A percentile compares a stretch with the other conserved stretches of the same genome.
Conservation (phyloP, 2,888 invertebrate species). For the Diloba caeruleocephala region DNA sequence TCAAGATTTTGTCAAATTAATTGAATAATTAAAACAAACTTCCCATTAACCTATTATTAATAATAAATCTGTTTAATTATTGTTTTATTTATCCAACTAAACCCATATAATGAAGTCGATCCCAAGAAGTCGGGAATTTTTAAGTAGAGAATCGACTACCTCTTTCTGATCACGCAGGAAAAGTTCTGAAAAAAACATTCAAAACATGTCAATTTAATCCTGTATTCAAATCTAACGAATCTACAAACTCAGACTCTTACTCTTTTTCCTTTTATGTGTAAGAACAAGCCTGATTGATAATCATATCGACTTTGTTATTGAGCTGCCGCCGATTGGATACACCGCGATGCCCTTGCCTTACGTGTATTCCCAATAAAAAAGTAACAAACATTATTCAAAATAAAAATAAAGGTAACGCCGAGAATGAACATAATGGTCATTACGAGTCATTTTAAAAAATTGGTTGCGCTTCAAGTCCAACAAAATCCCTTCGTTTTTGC, state of each 20-base stretch:
- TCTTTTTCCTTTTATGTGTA: slow-evolving; percentile 9
- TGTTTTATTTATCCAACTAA: no score
- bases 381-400: not conserved
- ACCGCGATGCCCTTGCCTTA: not conserved
- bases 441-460: slow-evolving; percentile 30
- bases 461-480: slow-evolving; percentile 8
- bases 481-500: slow-evolving; percentile 37
- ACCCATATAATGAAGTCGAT: no score
- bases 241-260: not conserved
- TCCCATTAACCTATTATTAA: no score
- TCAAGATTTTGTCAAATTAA: no score
- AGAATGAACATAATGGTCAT: slow-evolving; percentile 19
- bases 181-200: no score
- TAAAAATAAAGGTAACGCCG: slow-evolving; percentile 8
- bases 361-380: slow-evolving; percentile 10
- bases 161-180: no score
- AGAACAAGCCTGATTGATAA: slow-evolving; percentile 22
- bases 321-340: slow-evolving; percentile 1
- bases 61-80: no score
- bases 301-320: slow-evolving; percentile 19
- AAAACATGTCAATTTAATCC: no score
- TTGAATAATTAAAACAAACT: no score
- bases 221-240: no score
- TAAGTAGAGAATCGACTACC: no score
- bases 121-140: no score